Evolutionary conservation across 2,888 invertebrate species (phyloP), one percentile per base, ranked within the genome.

Genomic region (Philaethria dido): DNA sequence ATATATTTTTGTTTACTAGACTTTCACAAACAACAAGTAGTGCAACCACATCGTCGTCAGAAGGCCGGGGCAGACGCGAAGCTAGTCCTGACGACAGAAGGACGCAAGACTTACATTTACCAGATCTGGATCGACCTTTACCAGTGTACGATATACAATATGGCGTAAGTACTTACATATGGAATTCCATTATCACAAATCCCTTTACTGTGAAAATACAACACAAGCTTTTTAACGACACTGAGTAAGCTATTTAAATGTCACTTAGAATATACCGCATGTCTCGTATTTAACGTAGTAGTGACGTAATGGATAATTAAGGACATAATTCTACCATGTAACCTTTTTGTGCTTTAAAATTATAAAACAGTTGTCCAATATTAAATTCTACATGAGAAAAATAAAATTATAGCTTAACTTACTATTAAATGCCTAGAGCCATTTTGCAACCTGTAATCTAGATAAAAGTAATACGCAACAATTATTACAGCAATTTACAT

Each of bases 1-100:
- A 20, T 11, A 47, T 2, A 47, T 36, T 39, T 39, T 57, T 9
- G n/a, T 57, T 11, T 62, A 18, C 48, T 0, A 85, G 84, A 69
- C 70, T 86, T 72, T 92, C 92, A 55, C 89, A 89, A 81, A 92
- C 92, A 11, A 92, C 92, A 16, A 91, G 94, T 80, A 92, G 94
- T 85, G 87, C 94, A 83, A 85, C 94, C 82, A 82, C 94, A 83
- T 92, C 95, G 84, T 85, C 95, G 85, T 84, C 95, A 86, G 82
- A 95, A 93, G 80, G 95, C 84, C 74, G 94, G 83, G 95, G 86
- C 73, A 93, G 83, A 83, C 93, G 80, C 73, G 93, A 82, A 77
- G 89, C 86, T 44, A 92, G 92, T 69, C 92, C 92, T 3, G 92
- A 91, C 66, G 89, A 89, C 71, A 69, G 74, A 25, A 68, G 74